phyloP scores from a whole-genome alignment of 2,113 vertebrate genomes.

The Vireo altiloquus region DNA sequence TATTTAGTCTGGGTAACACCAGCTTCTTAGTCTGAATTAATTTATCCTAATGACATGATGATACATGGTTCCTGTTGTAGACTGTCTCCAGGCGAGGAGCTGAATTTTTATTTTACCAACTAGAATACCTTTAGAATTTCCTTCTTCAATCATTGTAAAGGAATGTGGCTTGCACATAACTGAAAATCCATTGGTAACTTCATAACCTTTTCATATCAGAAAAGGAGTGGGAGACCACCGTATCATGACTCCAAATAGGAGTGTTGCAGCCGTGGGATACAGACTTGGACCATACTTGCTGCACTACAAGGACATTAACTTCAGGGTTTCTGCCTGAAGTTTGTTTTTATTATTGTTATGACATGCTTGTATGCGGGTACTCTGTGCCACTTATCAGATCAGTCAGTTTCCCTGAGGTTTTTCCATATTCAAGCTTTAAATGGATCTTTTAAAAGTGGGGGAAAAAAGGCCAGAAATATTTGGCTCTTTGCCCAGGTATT shows the following conservation, averaged over 20 bases:
- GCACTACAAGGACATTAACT: background rate
- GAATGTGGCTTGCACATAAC: background rate
- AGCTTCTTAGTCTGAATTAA: background rate
- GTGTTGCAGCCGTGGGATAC: accelerated
- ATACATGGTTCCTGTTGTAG: background rate
- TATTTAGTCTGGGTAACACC: background rate
- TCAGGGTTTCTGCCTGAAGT: background rate
- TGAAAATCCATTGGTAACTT: background rate
- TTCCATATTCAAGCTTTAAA: background rate
- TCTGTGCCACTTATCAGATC: background rate
- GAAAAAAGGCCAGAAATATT: background rate
- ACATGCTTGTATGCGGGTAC: background rate
- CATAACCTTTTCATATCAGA: background rate
- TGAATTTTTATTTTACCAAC: background rate
- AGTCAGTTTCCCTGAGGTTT: background rate
- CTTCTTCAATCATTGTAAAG: background rate
- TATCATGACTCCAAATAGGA: background rate
- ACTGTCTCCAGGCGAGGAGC: background rate
- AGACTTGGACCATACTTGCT: background rate
- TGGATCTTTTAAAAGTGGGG: background rate
- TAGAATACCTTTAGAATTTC: background rate
- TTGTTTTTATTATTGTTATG: background rate
- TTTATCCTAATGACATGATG: background rate
- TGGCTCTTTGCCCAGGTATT: background rate
- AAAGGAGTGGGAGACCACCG: background rate